Conservation (phyloP, 2,113 vertebrate species). For the Corythaixoides concolor region DNA sequence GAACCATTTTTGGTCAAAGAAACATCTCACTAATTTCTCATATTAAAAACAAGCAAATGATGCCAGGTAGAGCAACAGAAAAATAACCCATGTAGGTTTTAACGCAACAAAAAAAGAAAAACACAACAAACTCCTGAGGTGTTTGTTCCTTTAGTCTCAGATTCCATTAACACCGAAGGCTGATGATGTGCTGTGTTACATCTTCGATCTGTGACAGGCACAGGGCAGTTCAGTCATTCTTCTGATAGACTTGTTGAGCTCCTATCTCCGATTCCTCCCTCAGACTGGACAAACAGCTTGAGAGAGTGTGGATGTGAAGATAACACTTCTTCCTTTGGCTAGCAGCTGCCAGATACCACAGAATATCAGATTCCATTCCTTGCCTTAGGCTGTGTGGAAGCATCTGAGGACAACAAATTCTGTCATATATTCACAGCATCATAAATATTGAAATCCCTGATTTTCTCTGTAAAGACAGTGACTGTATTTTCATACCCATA, state of each 20-base stretch:
- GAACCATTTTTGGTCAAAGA: not conserved
- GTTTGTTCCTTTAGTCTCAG: not conserved
- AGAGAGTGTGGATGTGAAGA: not conserved
- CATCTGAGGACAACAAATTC: conserved; percentile 60
- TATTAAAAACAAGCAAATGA: not conserved
- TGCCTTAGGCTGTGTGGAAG: conserved; percentile 32
- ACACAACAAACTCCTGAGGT: not conserved
- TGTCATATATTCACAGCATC: not conserved
- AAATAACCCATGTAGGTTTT: not conserved
- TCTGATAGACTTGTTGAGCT: not conserved
- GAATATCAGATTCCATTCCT: not conserved
- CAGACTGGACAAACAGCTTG: not conserved
- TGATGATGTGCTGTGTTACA: not conserved
- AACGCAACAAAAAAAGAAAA: not conserved
- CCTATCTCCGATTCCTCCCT: not conserved
- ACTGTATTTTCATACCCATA: conserved; percentile 45
- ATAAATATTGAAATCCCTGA: conserved; percentile 61
- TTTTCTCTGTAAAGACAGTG: conserved; percentile 14
- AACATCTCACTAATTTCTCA: not conserved
- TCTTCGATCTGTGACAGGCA: not conserved
- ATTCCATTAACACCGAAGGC: not conserved
- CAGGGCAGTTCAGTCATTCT: not conserved
- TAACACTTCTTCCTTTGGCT: not conserved
- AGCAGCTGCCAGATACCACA: not conserved
- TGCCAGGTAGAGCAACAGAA: not conserved